Evolutionary conservation across 2,888 invertebrate genomes (phyloP), one percentile per base, ranked within the genome.

Genomic region (Penaeus monodon): DNA sequence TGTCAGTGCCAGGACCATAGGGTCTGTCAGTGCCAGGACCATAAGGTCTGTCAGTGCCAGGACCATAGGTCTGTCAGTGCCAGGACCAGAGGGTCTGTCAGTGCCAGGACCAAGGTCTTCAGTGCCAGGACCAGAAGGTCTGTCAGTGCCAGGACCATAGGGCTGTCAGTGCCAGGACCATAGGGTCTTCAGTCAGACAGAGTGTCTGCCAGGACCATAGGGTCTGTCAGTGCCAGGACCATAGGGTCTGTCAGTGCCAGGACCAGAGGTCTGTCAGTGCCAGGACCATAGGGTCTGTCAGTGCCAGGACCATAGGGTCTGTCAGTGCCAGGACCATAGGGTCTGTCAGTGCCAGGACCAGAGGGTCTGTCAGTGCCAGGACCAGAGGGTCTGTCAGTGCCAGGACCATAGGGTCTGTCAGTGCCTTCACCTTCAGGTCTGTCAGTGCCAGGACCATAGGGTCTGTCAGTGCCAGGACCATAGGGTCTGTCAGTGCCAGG

Each of bases 321-420:
- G 29, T 27, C 73, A 73, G 29, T 73, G 38, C 33, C 76, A 76
- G 76, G 76, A 76, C 22, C 76, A 44, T 49, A 27, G 14, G 77
- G 77, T 77, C 57, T 77, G 57, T 77, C 57, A 57, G 77, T 77
- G 77, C 27, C 57, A 77, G 57, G 27, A 77, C 20, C 10, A n/a
- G 1, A 27, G 2, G 76, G 76, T 49, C 44, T 74, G 74, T 74
- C 74, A 17, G 74, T 74, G 76, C 4, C 76, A 49, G 76, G 76
- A 76, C 17, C n/a, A 4, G 27, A 3, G n/a, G 76, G 76, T 76
- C 22, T 44, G 44, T 76, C 76, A 76, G 76, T 76, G 76, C 4
- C 76, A 76, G 44, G 49, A 49, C 44, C 49, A 10, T 27, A 57
- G n/a, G 76, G 76, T 76, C 76, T 76, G 49, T 76, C 76, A 76